A percentile compares a stretch with the other conserved stretches of the same genome.
phyloP scores from a whole-genome alignment of 2,797 vertebrate genomes.

The Cyclura pinguis region DNA sequence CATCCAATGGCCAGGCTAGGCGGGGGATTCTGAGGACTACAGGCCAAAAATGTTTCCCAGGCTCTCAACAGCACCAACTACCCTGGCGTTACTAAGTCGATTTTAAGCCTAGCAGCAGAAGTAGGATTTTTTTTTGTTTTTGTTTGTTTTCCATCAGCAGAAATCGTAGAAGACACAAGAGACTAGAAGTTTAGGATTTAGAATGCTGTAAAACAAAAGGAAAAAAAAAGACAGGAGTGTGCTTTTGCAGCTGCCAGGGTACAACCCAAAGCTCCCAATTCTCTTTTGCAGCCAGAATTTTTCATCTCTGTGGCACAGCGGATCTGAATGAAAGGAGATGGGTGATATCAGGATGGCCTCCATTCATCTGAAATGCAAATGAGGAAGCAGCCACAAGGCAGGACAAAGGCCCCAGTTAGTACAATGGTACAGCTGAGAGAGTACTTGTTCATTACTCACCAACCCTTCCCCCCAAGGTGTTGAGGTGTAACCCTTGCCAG shows the following conservation, averaged over 20 bases:
- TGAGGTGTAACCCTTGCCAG: fast-evolving
- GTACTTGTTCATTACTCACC: constrained; percentile 23
- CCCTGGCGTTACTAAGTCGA: background rate
- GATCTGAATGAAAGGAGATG: constrained; percentile 53
- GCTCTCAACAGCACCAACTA: no score
- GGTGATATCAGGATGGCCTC: constrained; percentile 57
- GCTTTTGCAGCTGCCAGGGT: background rate
- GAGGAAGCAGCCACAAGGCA: constrained; percentile 41
- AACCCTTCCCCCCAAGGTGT: background rate
- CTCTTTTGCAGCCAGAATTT: constrained; percentile 23
- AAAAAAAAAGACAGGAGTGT: background rate
- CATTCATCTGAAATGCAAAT: constrained; percentile 54
- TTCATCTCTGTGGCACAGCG: constrained; percentile 18
- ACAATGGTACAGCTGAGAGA: constrained; percentile 56
- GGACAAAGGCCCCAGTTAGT: constrained; percentile 64
- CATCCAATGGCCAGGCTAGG: no score
- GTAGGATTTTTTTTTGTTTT: no score
- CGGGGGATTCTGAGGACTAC: no score
- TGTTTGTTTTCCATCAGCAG: background rate
- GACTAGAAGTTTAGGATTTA: background rate
- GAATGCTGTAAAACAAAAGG: background rate
- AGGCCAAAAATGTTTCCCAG: no score
- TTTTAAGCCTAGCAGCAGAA: background rate
- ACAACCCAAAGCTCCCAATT: constrained; percentile 28
- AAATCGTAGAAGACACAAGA: no score